Evolutionary conservation across 2,113 vertebrate species (phyloP).

Genomic region (Barnardius zonarius): DNA sequence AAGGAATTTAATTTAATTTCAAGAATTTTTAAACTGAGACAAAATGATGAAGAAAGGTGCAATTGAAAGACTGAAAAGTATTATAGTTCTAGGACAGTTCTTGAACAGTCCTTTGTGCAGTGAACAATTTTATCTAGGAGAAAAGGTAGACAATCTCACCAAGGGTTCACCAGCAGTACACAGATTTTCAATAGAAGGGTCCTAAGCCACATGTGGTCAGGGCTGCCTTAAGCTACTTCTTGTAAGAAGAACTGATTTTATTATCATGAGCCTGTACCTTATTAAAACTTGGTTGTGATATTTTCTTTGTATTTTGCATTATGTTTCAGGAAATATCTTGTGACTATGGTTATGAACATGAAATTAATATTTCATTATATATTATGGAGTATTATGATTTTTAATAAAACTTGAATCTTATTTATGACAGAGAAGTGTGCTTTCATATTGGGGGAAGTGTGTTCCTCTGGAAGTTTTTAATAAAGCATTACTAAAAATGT

Average conservation of each 20-base stretch:
- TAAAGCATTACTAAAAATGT: slow-evolving; percentile 2
- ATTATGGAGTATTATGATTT: neutral
- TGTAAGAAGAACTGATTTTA: neutral
- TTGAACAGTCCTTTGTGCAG: neutral
- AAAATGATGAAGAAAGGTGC: neutral
- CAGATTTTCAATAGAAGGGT: neutral
- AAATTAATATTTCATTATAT: slow-evolving; percentile 45
- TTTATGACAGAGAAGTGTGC: slow-evolving; percentile 5
- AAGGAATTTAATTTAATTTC: neutral
- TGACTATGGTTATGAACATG: neutral
- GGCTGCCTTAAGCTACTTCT: neutral
- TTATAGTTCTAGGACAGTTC: neutral
- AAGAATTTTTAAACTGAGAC: neutral
- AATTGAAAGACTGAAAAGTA: neutral
- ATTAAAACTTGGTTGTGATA: slow-evolving; percentile 5
- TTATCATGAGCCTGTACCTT: neutral
- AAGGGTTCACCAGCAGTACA: neutral
- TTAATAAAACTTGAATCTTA: slow-evolving; percentile 47
- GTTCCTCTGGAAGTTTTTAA: neutral
- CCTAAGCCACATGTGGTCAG: neutral
- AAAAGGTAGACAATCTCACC: neutral
- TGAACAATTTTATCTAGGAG: neutral
- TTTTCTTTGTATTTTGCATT: slow-evolving; percentile 36
- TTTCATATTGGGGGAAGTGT: slow-evolving; percentile 4
- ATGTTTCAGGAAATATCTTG: slow-evolving; percentile 2